A percentile compares a stretch with the other conserved stretches of the same genome.
These are phyloP conservation scores for Clunio marinus DNA, from an alignment of 2,888 invertebrate species.

Conservation along the genomic window DNA sequence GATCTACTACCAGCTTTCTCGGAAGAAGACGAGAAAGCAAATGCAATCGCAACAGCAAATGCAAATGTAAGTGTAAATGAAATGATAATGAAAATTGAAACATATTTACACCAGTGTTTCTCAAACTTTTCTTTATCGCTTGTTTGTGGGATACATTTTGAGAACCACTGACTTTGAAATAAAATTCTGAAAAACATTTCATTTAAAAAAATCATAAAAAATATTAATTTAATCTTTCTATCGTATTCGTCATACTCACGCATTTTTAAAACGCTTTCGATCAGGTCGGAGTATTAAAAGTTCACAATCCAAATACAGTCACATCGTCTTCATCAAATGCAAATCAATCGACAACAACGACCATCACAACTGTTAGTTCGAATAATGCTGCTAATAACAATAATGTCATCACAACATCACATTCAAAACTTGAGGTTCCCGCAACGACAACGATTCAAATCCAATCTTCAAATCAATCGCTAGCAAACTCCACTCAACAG, in stretches of 20 bases:
- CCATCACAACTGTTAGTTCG: constrained; percentile 41
- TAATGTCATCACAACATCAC: constrained; percentile 16
- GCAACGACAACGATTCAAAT: constrained; percentile 52
- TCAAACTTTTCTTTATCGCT: no score
- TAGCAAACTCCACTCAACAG: constrained; percentile 57
- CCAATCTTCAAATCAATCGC: constrained; percentile 47
- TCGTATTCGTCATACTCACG: not conserved
- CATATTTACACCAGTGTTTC: no score
- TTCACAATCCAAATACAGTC: constrained; percentile 50
- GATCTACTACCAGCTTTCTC: constrained; percentile 91
- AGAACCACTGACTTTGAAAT: no score
- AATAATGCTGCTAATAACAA: constrained; percentile 39
- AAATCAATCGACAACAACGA: constrained; percentile 42
- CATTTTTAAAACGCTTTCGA: not conserved
- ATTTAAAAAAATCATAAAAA: no score
- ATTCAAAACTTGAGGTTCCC: constrained; percentile 41
- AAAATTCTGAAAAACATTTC: no score
- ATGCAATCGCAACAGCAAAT: constrained; percentile 56
- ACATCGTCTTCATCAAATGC: constrained; percentile 35
- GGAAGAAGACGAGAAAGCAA: constrained; percentile 81
- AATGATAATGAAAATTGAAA: no score
- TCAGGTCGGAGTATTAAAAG: constrained; percentile 51
- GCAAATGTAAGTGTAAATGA: constrained; percentile 46
- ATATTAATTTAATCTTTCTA: not conserved
- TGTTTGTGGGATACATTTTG: no score